Conservation (phyloP, 2,888 invertebrate species). For the Cordilura impudica region DNA sequence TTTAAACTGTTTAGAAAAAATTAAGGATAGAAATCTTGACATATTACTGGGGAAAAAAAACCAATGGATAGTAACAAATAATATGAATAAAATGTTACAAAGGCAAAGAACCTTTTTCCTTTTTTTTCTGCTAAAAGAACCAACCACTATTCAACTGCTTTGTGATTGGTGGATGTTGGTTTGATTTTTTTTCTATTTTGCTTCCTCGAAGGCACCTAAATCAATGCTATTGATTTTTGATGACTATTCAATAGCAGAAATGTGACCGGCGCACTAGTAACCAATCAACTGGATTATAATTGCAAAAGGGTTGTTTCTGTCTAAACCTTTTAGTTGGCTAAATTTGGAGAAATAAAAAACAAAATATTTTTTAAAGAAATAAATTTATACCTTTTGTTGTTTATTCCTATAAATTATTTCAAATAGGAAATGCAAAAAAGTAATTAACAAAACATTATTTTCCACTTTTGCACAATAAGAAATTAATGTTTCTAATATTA, state of each 20-base stretch:
- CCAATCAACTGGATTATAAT: slow-evolving; percentile 46
- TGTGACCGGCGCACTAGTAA: slow-evolving; percentile 46
- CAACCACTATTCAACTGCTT: slow-evolving; percentile 72
- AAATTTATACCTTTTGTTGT: slow-evolving; percentile 13
- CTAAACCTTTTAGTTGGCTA: not conserved
- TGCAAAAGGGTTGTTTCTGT: slow-evolving; percentile 53
- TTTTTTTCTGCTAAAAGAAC: slow-evolving; percentile 55
- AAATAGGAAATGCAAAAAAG: slow-evolving; percentile 35
- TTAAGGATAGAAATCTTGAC: slow-evolving; percentile 41
- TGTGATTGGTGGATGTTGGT: slow-evolving; percentile 68
- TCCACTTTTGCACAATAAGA: slow-evolving; percentile 60
- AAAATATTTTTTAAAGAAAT: not conserved
- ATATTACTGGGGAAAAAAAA: slow-evolving; percentile 2
- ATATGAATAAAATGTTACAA: not conserved
- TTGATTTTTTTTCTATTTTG: slow-evolving; percentile 1
- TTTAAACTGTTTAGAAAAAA: slow-evolving; percentile 21
- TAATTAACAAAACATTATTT: slow-evolving; percentile 63
- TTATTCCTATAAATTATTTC: slow-evolving; percentile 45
- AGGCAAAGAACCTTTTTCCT: not conserved
- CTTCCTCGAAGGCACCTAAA: slow-evolving; percentile 69
- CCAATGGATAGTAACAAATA: slow-evolving; percentile 7
- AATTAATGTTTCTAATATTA: slow-evolving; percentile 60
- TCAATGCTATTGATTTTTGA: slow-evolving; percentile 75
- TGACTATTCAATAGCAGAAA: slow-evolving; percentile 71
- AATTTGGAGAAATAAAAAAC: no score